Percentiles rank a stretch among this genome's conserved stretches.
Conservation (phyloP, 2,113 vertebrate genomes). For the Lamprotornis superbus region DNA sequence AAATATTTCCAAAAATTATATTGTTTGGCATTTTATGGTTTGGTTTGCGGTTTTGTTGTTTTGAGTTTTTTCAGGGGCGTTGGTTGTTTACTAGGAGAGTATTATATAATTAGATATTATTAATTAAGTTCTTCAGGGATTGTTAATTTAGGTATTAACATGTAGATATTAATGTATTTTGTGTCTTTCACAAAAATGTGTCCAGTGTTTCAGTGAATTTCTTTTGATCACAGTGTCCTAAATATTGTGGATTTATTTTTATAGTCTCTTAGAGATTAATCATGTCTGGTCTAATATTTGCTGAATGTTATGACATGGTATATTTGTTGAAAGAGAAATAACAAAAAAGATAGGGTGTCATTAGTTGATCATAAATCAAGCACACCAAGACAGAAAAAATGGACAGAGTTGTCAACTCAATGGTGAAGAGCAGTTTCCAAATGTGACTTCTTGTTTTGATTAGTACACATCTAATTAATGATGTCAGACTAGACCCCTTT, state of each 20-base stretch:
- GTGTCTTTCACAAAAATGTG: neutral
- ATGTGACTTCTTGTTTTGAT: neutral
- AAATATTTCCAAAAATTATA: neutral
- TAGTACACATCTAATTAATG: neutral
- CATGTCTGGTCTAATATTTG: neutral
- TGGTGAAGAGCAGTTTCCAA: neutral
- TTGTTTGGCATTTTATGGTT: neutral
- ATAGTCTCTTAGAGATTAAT: neutral
- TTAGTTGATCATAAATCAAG: neutral
- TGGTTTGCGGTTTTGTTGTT: neutral
- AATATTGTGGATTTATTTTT: neutral
- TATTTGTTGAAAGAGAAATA: neutral
- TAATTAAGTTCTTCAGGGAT: neutral
- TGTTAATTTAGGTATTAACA: neutral
- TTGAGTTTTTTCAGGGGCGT: rapidly evolving
- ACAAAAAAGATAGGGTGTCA: neutral
- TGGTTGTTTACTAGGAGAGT: rapidly evolving
- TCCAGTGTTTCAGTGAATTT: neutral
- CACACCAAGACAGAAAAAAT: neutral
- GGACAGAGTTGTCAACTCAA: neutral
- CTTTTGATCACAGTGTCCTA: neutral
- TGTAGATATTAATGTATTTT: neutral
- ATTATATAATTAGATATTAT: neutral
- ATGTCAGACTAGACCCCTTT: neutral
- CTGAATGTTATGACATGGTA: neutral